Evolutionary conservation across 1,140 invertebrate species (phyloP).

Genomic region (Aporrectodea caliginosa): DNA sequence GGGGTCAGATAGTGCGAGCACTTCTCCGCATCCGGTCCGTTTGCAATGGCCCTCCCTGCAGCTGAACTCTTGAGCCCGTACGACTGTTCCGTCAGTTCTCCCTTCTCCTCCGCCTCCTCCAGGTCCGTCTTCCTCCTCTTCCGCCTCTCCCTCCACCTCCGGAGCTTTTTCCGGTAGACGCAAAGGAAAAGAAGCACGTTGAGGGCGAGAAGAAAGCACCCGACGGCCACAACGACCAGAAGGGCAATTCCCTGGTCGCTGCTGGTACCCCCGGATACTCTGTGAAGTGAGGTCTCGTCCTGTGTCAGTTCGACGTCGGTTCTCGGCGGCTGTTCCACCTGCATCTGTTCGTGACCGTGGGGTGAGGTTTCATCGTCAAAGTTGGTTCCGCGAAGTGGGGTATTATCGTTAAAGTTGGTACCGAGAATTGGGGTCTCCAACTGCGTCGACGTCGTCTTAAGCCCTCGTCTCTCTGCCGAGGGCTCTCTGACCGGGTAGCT

Average conservation of each 20-base stretch:
- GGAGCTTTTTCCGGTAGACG: constrained; percentile 84
- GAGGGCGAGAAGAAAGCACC: constrained; percentile 79
- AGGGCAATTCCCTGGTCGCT: constrained; percentile 62
- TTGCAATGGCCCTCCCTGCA: neutral
- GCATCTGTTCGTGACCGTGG: no score
- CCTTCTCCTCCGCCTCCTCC: neutral
- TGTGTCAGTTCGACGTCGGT: no score
- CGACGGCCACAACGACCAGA: constrained; percentile 86
- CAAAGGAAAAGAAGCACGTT: constrained; percentile 90
- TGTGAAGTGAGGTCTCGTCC: no score
- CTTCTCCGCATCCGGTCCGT: neutral
- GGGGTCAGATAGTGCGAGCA: neutral
- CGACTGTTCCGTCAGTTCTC: neutral
- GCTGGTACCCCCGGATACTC: no score
- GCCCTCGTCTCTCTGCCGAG: neutral
- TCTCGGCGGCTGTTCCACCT: no score
- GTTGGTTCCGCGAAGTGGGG: no score
- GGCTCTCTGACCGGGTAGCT: neutral
- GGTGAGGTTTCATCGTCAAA: no score
- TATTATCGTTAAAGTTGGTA: no score
- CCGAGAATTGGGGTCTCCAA: neutral
- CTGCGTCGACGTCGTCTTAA: neutral
- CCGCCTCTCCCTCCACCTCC: neutral
- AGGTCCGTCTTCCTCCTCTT: neutral
- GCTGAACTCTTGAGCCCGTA: neutral